These are phyloP conservation scores for Sthenelais limicola DNA, from an alignment of 2,888 invertebrate species.

Conservation along the genomic window DNA sequence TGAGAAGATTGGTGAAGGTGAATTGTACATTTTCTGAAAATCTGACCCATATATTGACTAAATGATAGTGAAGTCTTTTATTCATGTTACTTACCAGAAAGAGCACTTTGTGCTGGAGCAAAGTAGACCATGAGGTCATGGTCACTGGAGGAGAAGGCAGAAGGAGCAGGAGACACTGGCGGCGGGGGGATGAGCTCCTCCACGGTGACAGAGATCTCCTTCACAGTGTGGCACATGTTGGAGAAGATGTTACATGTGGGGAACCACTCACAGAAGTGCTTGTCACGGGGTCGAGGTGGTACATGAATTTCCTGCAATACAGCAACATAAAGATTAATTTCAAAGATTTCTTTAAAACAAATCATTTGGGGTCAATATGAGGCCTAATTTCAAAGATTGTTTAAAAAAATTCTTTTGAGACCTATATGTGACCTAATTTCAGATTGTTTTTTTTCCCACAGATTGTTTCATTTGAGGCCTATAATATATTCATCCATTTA, in stretches of 20 bases:
- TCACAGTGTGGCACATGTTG: slow-evolving; percentile 62
- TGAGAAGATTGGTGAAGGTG: too few species aligned
- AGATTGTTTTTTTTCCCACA: too few species aligned
- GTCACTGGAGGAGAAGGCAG: neutral
- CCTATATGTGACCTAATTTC: too few species aligned
- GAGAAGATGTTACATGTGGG: slow-evolving; percentile 64
- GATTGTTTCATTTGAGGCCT: too few species aligned
- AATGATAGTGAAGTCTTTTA: too few species aligned
- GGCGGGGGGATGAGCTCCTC: slow-evolving; percentile 18
- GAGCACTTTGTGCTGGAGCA: slow-evolving; percentile 59
- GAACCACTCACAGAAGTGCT: slow-evolving; percentile 71
- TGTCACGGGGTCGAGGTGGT: slow-evolving; percentile 69
- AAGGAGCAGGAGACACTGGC: neutral
- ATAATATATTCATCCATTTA: too few species aligned
- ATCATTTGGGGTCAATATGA: neutral
- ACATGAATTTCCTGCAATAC: slow-evolving; percentile 52
- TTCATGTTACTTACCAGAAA: slow-evolving; percentile 58
- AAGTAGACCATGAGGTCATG: slow-evolving; percentile 53
- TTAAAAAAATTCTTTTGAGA: too few species aligned
- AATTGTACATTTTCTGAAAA: too few species aligned
- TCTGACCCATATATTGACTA: too few species aligned
- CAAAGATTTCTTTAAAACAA: neutral
- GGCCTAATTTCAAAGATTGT: too few species aligned
- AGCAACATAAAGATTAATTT: too few species aligned
- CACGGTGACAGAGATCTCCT: slow-evolving; percentile 57